Conservation (phyloP, 2,113 vertebrate genomes). For the Felis chaus region DNA sequence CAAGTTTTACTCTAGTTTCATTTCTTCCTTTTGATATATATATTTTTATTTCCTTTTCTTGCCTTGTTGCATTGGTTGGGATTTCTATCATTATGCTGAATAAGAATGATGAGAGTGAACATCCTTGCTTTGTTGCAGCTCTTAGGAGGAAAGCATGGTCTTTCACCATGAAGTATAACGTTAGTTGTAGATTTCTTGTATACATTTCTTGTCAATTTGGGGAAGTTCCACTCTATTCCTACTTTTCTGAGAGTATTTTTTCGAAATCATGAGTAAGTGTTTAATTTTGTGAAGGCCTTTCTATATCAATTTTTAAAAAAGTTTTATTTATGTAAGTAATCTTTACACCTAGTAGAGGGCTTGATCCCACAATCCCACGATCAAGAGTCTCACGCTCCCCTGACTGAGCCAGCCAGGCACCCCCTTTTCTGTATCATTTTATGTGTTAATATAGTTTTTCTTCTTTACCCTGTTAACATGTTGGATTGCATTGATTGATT, state of each 20-base stretch:
- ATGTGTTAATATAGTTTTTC: not conserved
- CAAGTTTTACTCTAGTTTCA: not conserved
- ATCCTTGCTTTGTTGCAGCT: not conserved
- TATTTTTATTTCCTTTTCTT: constrained; percentile 28
- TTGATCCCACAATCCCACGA: too few species aligned
- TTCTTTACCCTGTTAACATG: not conserved
- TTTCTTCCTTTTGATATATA: not conserved
- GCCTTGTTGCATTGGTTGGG: not conserved
- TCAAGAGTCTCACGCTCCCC: too few species aligned
- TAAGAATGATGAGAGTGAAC: not conserved
- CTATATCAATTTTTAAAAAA: not conserved
- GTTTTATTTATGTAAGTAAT: too few species aligned
- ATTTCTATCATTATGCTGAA: not conserved
- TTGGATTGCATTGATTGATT: not conserved
- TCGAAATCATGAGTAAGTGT: not conserved
- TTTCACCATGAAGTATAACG: not conserved
- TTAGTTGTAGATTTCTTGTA: not conserved
- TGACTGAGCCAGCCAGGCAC: too few species aligned
- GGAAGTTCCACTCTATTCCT: not conserved
- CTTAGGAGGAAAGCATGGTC: not conserved
- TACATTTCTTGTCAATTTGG: not conserved
- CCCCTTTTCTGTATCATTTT: not conserved
- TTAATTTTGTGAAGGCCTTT: constrained; percentile 30
- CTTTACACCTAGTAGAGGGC: too few species aligned
- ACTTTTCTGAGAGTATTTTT: constrained; percentile 12